Evolutionary conservation across 2,888 invertebrate species (phyloP).

Genomic region (Epirrhoe alternata): DNA sequence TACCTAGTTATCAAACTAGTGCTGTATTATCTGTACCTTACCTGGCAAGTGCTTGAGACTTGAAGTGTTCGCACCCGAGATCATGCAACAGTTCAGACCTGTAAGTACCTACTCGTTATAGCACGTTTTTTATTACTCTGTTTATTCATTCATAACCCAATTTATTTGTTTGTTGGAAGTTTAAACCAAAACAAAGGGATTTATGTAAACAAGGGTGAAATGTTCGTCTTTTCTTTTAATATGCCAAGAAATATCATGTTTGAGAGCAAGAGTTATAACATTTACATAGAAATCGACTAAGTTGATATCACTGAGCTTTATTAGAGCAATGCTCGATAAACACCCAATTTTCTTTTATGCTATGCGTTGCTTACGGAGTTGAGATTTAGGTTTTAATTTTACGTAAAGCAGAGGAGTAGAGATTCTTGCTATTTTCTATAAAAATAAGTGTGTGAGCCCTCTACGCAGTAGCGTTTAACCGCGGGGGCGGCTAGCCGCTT

Average conservation of each 20-base stretch:
- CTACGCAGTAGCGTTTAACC: no score
- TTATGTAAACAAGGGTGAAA: slow-evolving; percentile 64
- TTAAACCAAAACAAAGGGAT: slow-evolving; percentile 52
- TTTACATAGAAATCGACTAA: slow-evolving; percentile 73
- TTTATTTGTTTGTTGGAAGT: slow-evolving; percentile 32
- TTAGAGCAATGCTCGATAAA: slow-evolving; percentile 68
- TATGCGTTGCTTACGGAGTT: slow-evolving; percentile 49
- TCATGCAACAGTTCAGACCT: neutral
- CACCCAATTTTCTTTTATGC: slow-evolving; percentile 62
- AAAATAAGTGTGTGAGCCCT: no score
- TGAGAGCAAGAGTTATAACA: slow-evolving; percentile 74
- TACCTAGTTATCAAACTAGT: neutral
- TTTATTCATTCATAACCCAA: slow-evolving; percentile 7
- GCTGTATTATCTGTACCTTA: neutral
- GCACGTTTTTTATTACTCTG: slow-evolving; percentile 16
- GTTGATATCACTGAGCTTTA: slow-evolving; percentile 69
- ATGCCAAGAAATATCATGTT: slow-evolving; percentile 65
- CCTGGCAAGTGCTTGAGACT: neutral
- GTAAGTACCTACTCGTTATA: neutral
- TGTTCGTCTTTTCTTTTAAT: slow-evolving; percentile 62
- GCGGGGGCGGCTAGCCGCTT: no score
- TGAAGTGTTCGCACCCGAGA: slow-evolving; percentile 5
- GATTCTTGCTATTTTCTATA: neutral
- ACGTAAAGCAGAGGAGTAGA: slow-evolving; percentile 31
- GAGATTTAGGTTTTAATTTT: slow-evolving; percentile 51